Conservation (phyloP, 53 echinoderm and acorn worm genomes). For the Stichopus horrens region DNA sequence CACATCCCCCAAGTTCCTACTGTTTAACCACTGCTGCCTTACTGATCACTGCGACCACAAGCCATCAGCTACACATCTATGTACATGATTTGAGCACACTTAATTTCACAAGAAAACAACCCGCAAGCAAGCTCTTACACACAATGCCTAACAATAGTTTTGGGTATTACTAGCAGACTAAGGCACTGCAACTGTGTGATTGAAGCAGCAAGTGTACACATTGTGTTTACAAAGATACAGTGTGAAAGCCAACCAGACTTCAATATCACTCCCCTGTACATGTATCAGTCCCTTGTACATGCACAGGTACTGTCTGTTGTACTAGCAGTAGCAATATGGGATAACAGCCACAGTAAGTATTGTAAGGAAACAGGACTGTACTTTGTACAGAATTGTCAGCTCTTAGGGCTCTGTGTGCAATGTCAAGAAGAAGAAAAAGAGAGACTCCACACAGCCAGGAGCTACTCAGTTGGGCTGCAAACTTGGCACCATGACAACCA, state of each 20-base stretch:
- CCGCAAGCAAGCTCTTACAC: background rate
- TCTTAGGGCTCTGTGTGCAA: background rate
- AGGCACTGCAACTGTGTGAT: background rate
- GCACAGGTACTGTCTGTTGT: too few species aligned
- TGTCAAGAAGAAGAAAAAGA: background rate
- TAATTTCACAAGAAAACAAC: background rate
- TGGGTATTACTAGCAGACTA: background rate
- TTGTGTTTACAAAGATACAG: too few species aligned
- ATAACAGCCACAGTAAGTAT: too few species aligned
- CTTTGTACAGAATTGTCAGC: background rate
- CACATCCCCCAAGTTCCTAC: too few species aligned
- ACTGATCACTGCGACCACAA: too few species aligned
- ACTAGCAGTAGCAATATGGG: too few species aligned
- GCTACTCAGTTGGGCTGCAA: slow-evolving; percentile 19
- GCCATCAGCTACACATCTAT: too few species aligned
- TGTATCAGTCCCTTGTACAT: too few species aligned
- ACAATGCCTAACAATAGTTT: slow-evolving; percentile 5
- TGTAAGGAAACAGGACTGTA: background rate
- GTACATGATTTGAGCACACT: background rate
- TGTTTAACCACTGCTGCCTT: too few species aligned
- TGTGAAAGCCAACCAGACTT: background rate
- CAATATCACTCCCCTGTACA: background rate
- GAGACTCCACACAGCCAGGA: background rate
- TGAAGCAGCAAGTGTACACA: background rate
- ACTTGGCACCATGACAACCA: slow-evolving; percentile 44